phyloP scores from a whole-genome alignment of 2,113 vertebrate species.

The Hippocampus barbouri region DNA sequence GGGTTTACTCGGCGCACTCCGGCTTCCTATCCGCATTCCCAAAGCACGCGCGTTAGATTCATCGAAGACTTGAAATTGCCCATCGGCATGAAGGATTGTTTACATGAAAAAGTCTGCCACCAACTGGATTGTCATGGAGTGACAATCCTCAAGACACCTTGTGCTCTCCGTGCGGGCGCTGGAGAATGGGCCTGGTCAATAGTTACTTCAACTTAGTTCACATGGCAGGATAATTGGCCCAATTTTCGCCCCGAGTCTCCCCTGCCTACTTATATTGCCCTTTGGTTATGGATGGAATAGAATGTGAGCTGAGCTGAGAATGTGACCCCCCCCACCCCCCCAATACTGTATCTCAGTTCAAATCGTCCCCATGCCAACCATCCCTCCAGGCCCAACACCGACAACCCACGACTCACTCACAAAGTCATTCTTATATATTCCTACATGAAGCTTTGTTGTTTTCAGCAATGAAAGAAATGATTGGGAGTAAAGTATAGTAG shows the following conservation, averaged over 20 bases:
- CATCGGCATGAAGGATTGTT: too few relatives aligned
- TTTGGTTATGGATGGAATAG: too few relatives aligned
- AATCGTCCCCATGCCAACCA: background rate
- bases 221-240: too few relatives aligned
- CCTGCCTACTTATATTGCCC: too few relatives aligned
- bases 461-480: background rate
- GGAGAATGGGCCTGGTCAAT: conserved; percentile 16
- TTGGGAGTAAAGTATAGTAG: conserved; percentile 36
- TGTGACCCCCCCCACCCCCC: background rate
- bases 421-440: background rate
- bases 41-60: too few relatives aligned
- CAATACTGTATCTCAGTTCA: background rate
- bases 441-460: background rate
- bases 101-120: too few relatives aligned
- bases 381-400: background rate
- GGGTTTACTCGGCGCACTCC: too few relatives aligned
- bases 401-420: background rate
- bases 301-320: background rate
- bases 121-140: background rate
- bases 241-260: too few relatives aligned
- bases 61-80: too few relatives aligned
- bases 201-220: conserved; percentile 28
- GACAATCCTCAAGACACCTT: background rate
- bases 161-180: conserved; percentile 1
- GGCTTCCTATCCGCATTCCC: too few relatives aligned